These are phyloP conservation scores for Lethrus apterus DNA, from an alignment of 1,140 invertebrate species.

Conservation along the genomic window DNA sequence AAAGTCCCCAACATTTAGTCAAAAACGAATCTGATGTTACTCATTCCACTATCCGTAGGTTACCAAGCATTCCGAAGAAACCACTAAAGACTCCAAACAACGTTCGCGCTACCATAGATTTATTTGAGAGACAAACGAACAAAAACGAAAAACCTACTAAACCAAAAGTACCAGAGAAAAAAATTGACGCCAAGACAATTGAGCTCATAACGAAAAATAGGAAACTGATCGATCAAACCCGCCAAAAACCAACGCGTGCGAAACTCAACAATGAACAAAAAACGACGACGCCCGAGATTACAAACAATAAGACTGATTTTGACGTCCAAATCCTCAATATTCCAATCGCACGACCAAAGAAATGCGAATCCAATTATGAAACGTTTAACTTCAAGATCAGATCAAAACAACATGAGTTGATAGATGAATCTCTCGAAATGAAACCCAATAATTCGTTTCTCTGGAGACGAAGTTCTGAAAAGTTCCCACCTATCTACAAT, in stretches of 20 bases:
- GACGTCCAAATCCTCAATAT: conserved; percentile 26
- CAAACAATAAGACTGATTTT: conserved; percentile 5
- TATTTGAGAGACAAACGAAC: conserved; percentile 38
- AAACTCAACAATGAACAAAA: conserved; percentile 11
- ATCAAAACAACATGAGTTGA: conserved; percentile 13
- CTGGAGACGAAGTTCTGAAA: conserved; percentile 23
- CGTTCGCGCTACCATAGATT: conserved; percentile 42
- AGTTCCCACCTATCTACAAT: conserved; percentile 5
- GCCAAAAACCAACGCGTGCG: too few relatives aligned
- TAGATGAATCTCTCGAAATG: conserved; percentile 6
- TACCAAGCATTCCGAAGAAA: too few relatives aligned
- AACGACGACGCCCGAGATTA: background rate
- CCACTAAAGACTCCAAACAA: conserved; percentile 14
- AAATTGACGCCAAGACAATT: conserved; percentile 32
- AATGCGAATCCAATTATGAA: conserved; percentile 33
- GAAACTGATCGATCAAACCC: too few relatives aligned
- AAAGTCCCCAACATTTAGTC: conserved; percentile 24
- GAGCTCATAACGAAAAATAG: conserved; percentile 26
- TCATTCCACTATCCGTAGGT: too few relatives aligned
- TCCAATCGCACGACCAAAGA: conserved; percentile 21
- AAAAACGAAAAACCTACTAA: conserved; percentile 26
- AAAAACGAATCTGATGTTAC: too few relatives aligned
- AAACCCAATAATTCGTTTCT: conserved; percentile 30
- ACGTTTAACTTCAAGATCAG: conserved; percentile 24
- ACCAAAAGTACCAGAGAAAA: conserved; percentile 39